Evolutionary conservation across 2,888 invertebrate genomes (phyloP).

Genomic region (Platerodrilus igneus): DNA sequence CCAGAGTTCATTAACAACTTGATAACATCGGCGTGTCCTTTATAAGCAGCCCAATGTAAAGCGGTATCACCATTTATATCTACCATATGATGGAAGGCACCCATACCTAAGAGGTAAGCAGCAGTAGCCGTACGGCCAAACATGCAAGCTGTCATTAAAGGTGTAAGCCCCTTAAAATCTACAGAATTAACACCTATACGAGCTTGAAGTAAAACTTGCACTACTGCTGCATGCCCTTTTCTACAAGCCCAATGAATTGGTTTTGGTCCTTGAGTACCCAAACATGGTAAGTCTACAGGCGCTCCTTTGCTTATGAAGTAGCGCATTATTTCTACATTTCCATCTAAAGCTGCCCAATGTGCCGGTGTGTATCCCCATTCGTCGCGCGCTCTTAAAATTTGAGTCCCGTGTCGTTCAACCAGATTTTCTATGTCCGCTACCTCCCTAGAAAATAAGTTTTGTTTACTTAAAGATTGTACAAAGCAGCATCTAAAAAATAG

Average conservation of each 20-base stretch:
- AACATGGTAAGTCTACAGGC: slow-evolving; percentile 79
- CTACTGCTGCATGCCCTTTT: slow-evolving; percentile 86
- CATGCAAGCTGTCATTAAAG: slow-evolving; percentile 89
- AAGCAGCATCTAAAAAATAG: background rate
- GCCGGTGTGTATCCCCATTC: slow-evolving; percentile 92
- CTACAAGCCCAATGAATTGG: slow-evolving; percentile 93
- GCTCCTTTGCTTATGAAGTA: slow-evolving; percentile 79
- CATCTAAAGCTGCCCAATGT: slow-evolving; percentile 88
- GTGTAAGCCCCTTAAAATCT: slow-evolving; percentile 86
- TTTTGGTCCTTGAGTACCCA: slow-evolving; percentile 83
- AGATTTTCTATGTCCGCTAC: slow-evolving; percentile 77
- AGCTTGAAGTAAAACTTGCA: slow-evolving; percentile 71
- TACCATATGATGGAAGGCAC: slow-evolving; percentile 77
- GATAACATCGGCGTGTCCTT: slow-evolving; percentile 85
- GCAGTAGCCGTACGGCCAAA: slow-evolving; percentile 88
- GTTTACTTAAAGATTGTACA: background rate
- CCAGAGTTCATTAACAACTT: slow-evolving; percentile 86
- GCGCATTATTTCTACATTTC: slow-evolving; percentile 84
- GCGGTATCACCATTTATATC: slow-evolving; percentile 93
- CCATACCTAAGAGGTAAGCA: slow-evolving; percentile 85
- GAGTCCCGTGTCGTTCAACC: slow-evolving; percentile 75
- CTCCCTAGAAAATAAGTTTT: slow-evolving; percentile 64
- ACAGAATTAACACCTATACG: slow-evolving; percentile 86
- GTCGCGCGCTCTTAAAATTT: slow-evolving; percentile 74
- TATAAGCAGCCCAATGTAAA: slow-evolving; percentile 91